Percentiles rank a stretch among this genome's conserved stretches.
Conservation (phyloP, 2,888 invertebrate species). For the Ochlodes sylvanus region DNA sequence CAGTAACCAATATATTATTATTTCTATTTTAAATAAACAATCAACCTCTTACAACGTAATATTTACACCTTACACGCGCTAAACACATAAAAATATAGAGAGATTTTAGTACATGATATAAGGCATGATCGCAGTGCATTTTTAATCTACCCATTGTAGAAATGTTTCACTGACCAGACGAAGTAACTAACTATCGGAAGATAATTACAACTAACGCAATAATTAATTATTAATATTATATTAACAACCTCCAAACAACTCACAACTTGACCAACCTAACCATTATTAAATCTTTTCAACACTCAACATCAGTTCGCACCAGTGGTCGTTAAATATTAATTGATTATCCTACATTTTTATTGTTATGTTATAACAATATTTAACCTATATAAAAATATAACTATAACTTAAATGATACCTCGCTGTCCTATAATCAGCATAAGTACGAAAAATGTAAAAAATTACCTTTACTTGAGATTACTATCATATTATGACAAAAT, state of each 20-base stretch:
- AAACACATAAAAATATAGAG: slow-evolving; percentile 70
- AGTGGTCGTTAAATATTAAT: slow-evolving; percentile 73
- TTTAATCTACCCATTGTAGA: slow-evolving; percentile 40
- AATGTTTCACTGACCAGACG: slow-evolving; percentile 59
- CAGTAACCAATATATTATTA: slow-evolving; percentile 72
- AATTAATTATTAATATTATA: slow-evolving; percentile 65
- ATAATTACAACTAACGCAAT: slow-evolving; percentile 53
- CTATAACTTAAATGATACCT: slow-evolving; percentile 55
- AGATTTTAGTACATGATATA: slow-evolving; percentile 67
- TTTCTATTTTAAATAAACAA: slow-evolving; percentile 71
- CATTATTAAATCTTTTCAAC: slow-evolving; percentile 81
- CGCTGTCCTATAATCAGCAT: slow-evolving; percentile 44
- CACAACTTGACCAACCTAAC: slow-evolving; percentile 72
- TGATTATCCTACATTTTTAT: slow-evolving; percentile 63
- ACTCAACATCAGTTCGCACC: slow-evolving; percentile 83
- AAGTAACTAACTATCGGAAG: slow-evolving; percentile 53
- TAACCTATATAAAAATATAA: slow-evolving; percentile 79
- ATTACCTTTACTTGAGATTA: slow-evolving; percentile 45
- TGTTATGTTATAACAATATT: slow-evolving; percentile 64
- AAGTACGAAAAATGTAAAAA: slow-evolving; percentile 41
- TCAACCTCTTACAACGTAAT: slow-evolving; percentile 68
- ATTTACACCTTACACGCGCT: slow-evolving; percentile 70
- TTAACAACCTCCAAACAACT: slow-evolving; percentile 79
- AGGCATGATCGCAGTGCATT: slow-evolving; percentile 47
- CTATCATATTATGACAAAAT: slow-evolving; percentile 29